Evolutionary conservation across 2,888 invertebrate species (phyloP), one percentile per base, ranked within the genome.

Genomic region (Drosophila ustulata): DNA sequence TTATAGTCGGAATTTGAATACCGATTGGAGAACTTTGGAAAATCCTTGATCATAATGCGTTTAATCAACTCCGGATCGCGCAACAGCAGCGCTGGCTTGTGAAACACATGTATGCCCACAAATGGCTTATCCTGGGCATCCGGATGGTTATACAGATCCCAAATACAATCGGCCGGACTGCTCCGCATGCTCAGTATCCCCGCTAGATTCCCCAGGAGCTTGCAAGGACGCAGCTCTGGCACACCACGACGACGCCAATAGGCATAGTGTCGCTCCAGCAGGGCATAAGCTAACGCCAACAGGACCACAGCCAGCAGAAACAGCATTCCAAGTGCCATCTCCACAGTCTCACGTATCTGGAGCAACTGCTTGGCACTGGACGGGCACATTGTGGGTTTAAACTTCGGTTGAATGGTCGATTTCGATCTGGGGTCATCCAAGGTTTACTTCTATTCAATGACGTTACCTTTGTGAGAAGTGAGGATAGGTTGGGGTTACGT

Each of bases 41-140:
- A 93, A 66, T 94, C 94, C 62, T 92, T 93, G 8, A 93, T 88
- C 51, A 93, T 72, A 3, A 93, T 71, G 1, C 90, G 82, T 66
- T 93, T 93, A 0, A 93, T 82, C 11, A 94, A 62, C 2, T 92
- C 93, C 0, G 93, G 93, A 78, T 94, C 93, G 1, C 93, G 90
- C 0, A 93, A 41, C 3, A 93, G 65, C 11, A 94, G 52, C 0
- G 91, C 91, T 0, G 93, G 93, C 13, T 91, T 92, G 69, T 93
- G 91, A 58, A 93, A 92, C 1, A 93, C 90, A 88, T 92, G 83
- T 78, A 93, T 72, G 82, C 94, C 90, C 71, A 90, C 89, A 71
- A 93, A 68, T 37, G 92, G 78, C 59, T 80, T 62, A 79, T 91
- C 64, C 75, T 74, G 32, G 5, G 83, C 78, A 34, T 68, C 37